Percentiles rank a stretch among this genome's conserved stretches.
phyloP scores from a whole-genome alignment of 2,797 vertebrate genomes.

The Cossypha niveicapilla region DNA sequence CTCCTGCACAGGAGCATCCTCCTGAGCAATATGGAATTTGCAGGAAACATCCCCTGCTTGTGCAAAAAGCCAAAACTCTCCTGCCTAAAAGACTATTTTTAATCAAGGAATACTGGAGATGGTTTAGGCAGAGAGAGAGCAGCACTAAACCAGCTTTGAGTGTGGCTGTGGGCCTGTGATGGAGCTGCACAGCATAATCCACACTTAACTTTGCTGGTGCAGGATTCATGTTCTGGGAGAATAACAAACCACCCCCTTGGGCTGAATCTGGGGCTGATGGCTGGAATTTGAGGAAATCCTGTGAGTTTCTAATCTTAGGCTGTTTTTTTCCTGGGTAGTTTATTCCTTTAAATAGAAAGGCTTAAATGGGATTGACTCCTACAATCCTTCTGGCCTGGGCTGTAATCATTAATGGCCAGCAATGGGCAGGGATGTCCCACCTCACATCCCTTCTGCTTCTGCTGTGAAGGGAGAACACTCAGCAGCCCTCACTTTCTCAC shows the following conservation, averaged over 20 bases:
- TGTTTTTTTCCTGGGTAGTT: slow-evolving; percentile 45
- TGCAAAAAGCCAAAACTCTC: neutral
- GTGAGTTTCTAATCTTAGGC: slow-evolving; percentile 45
- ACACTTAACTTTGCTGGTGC: neutral
- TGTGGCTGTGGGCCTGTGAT: neutral
- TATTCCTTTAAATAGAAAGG: slow-evolving; percentile 60
- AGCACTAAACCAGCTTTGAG: neutral
- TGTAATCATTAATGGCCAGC: neutral
- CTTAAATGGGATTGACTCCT: slow-evolving; percentile 52
- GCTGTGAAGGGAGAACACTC: neutral
- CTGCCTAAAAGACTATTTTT: neutral
- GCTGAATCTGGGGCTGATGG: neutral
- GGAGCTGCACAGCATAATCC: neutral
- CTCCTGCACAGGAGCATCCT: neutral
- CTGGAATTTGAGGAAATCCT: slow-evolving; percentile 53
- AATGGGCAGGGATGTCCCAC: neutral
- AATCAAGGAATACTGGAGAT: neutral
- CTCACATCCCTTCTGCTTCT: neutral
- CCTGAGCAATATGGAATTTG: neutral
- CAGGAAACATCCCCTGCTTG: neutral
- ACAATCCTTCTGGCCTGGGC: neutral
- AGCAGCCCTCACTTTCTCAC: neutral
- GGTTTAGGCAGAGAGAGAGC: neutral
- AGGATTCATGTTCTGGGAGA: neutral
- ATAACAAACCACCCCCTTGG: fast-evolving